Evolutionary conservation across 1,140 invertebrate species (phyloP).

Genomic region (Dryas iulia): DNA sequence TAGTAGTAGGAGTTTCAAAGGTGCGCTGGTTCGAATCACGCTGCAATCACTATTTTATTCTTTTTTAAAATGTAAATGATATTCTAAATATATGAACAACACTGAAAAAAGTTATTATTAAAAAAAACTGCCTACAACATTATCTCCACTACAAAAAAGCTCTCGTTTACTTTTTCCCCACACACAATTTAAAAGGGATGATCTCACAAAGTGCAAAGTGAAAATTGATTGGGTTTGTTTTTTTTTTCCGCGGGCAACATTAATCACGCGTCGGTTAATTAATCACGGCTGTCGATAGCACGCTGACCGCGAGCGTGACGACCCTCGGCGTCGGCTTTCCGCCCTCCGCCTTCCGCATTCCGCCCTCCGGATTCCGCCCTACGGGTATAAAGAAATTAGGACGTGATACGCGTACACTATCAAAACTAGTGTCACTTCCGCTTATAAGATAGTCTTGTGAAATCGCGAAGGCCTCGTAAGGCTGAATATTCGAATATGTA

Average conservation of each 20-base stretch:
- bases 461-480: too few relatives aligned
- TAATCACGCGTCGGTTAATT: conserved; percentile 40
- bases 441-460: background rate
- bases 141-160: background rate
- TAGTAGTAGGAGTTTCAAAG: too few relatives aligned
- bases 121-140: background rate
- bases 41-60: too few relatives aligned
- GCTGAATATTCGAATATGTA: too few relatives aligned
- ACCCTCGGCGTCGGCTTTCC: background rate
- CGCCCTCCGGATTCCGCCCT: too few relatives aligned
- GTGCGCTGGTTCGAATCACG: too few relatives aligned
- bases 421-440: background rate
- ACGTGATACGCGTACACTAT: conserved; percentile 16
- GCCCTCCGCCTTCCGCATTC: background rate
- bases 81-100: too few relatives aligned
- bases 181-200: background rate
- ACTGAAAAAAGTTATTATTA: too few relatives aligned
- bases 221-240: conserved; percentile 36
- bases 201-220: background rate
- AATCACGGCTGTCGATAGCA: conserved; percentile 46
- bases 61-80: too few relatives aligned
- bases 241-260: conserved; percentile 39
- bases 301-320: conserved; percentile 32
- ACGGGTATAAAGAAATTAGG: conserved; percentile 27
- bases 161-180: too few relatives aligned